Evolutionary conservation across 2,888 invertebrate genomes (phyloP), one percentile per base, ranked within the genome.

Genomic region (Polymixis lichenea): DNA sequence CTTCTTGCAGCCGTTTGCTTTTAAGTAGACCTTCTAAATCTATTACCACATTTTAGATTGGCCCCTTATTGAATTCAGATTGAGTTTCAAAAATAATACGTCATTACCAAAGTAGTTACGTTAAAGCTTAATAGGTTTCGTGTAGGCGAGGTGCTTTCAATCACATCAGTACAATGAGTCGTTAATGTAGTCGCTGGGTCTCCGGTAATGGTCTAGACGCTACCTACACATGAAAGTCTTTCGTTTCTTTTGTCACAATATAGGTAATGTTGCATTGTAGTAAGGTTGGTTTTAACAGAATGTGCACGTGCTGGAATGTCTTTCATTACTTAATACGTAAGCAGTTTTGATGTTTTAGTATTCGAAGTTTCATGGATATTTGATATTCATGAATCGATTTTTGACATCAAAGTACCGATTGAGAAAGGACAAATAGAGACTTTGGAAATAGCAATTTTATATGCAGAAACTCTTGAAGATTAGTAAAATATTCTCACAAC

Each of bases 101-200:
- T 88, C 85, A 90, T 91, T 91, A 91, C 86, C 75, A 77, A 79
- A 85, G 85, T 80, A 84, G 87, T 85, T 86, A 86, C 84, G 84
- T 86, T 84, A 83, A 82, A 82, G 86, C 77, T 88, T 91, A 91
- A 92, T 91, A 91, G 89, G 90, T 89, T 90, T 87, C 70, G 85
- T 87, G 93, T 93, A 89, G 94, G 94, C 91, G 94, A 91, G 75
- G 80, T 85, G 88, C 91, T 91, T 93, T 93, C 93, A 93, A 93
- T 93, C 90, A 89, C 83, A 88, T 78, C 86, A 83, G 85, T 87
- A 93, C 94, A 93, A 94, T 93, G 94, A 93, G 89, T 94, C 93
- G 92, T 94, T 94, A 93, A 79, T 89, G 85, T 84, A 91, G 90
- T 90, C 90, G 87, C 86, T 86, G 83, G 87, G 88, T 89, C 90